Conservation (phyloP, 64 coral and sea anemone genomes). For the Stichodactyla mertensii region DNA sequence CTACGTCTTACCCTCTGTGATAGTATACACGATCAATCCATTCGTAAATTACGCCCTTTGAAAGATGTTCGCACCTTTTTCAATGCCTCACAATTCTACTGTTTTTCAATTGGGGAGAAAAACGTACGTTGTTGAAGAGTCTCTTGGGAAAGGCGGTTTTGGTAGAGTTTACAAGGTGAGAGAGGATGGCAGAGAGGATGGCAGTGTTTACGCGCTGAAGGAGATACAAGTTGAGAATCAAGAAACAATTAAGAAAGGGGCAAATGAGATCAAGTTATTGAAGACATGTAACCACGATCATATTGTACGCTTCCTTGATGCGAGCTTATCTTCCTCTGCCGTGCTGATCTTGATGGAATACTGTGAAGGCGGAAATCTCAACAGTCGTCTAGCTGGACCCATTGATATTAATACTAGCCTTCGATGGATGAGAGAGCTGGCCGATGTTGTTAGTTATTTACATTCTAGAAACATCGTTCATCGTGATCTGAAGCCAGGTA, state of each 20-base stretch:
- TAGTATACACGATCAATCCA: too few relatives aligned
- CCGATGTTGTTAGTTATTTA: neutral
- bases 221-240: neutral
- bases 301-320: too few relatives aligned
- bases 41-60: too few relatives aligned
- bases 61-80: too few relatives aligned
- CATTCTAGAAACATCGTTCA: too few relatives aligned
- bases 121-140: neutral
- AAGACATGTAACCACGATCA: neutral
- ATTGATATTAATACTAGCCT: neutral
- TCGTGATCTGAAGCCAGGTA: too few relatives aligned
- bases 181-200: neutral
- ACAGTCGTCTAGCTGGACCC: neutral
- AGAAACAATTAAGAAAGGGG: neutral
- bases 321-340: too few relatives aligned
- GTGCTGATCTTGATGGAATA: constrained; percentile 33
- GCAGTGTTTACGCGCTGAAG: constrained; percentile 1
- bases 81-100: too few relatives aligned
- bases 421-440: constrained; percentile 27
- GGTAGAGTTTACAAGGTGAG: constrained; percentile 6
- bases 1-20: too few relatives aligned
- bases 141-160: constrained; percentile 26
- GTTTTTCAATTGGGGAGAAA: neutral
- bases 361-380: constrained; percentile 34
- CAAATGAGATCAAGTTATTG: neutral